Evolutionary conservation across 2,888 invertebrate genomes (phyloP).

Genomic region (Minunthozetes semirufus): DNA sequence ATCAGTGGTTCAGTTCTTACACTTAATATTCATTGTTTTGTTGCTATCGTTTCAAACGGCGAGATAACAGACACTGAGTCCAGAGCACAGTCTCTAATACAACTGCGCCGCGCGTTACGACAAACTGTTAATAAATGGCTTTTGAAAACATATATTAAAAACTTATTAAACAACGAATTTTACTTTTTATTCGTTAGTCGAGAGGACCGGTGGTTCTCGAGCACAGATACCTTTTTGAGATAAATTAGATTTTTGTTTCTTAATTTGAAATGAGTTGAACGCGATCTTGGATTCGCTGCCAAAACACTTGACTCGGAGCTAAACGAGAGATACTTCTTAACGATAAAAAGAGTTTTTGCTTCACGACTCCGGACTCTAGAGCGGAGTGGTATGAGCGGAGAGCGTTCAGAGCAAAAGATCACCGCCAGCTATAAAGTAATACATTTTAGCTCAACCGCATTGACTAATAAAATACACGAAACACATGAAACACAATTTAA

Average conservation of each 20-base stretch:
- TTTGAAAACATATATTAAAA: too few species aligned
- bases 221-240: too few species aligned
- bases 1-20: neutral
- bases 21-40: neutral
- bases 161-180: too few species aligned
- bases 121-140: neutral
- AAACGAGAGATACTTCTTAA: constrained; percentile 11
- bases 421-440: constrained; percentile 9
- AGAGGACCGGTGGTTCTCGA: too few species aligned
- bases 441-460: neutral
- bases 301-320: constrained; percentile 11
- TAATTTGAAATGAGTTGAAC: too few species aligned
- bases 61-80: neutral
- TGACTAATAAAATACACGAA: constrained; percentile 6
- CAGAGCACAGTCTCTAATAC: neutral
- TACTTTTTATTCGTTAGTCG: too few species aligned
- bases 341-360: constrained; percentile 8
- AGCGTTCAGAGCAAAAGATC: neutral
- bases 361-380: neutral
- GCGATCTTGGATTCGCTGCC: neutral
- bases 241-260: constrained; percentile 6
- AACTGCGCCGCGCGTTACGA: neutral
- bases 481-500: constrained; percentile 21
- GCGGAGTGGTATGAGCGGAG: neutral
- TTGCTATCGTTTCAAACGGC: neutral